Conservation (phyloP, 2,113 vertebrate genomes). For the Urocynchramus pylzowi region DNA sequence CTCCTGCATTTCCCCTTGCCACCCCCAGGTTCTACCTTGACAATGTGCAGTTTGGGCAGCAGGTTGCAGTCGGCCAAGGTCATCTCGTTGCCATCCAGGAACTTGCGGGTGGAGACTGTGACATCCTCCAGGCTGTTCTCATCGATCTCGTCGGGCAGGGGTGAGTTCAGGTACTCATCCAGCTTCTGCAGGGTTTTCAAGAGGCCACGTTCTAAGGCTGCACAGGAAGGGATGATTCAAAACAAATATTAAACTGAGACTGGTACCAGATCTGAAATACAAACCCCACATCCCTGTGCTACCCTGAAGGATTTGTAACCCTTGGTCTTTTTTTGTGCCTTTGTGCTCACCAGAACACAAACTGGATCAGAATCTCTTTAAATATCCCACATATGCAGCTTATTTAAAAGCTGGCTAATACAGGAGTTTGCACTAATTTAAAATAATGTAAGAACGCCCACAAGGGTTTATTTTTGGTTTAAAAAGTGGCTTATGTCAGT, state of each 20-base stretch:
- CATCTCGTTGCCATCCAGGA: slow-evolving; percentile 95
- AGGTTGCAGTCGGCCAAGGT: slow-evolving; percentile 96
- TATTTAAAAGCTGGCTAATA: background rate
- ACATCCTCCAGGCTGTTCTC: slow-evolving; percentile 95
- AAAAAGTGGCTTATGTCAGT: slow-evolving; percentile 33
- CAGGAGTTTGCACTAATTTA: background rate
- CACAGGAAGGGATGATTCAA: background rate
- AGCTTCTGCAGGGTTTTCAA: slow-evolving; percentile 96
- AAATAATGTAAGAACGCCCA: background rate
- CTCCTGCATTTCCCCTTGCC: rapidly evolving
- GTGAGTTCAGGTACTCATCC: slow-evolving; percentile 91
- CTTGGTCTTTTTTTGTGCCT: background rate
- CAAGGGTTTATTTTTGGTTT: slow-evolving; percentile 25
- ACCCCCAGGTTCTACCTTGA: slow-evolving; percentile 80
- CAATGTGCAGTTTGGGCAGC: slow-evolving; percentile 95
- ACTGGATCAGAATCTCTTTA: background rate
- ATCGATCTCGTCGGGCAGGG: slow-evolving; percentile 94
- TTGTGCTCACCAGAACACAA: background rate
- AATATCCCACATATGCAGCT: background rate
- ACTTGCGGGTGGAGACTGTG: slow-evolving; percentile 83
- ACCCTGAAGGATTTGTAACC: background rate
- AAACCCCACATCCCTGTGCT: background rate
- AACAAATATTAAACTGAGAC: background rate
- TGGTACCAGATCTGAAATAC: background rate
- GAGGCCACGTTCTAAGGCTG: slow-evolving; percentile 88